These are phyloP conservation scores for Tinea pellionella DNA, from an alignment of 2,888 invertebrate species.

Conservation along the genomic window DNA sequence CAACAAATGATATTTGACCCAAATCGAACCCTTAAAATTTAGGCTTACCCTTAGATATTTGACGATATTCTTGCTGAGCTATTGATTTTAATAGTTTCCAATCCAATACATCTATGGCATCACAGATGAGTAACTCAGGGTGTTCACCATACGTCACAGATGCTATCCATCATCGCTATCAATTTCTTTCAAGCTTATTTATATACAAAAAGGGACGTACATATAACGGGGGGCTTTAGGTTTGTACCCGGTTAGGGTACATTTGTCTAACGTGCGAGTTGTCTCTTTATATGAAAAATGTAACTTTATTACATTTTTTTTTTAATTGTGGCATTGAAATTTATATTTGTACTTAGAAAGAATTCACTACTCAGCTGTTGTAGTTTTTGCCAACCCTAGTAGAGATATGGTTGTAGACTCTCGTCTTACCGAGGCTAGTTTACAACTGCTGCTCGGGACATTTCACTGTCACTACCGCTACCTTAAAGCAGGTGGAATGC, in stretches of 20 bases:
- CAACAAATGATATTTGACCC: background rate
- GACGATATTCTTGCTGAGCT: constrained; percentile 11
- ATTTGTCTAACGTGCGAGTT: background rate
- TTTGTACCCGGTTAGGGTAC: background rate
- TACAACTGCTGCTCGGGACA: too few relatives aligned
- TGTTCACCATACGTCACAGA: constrained; percentile 22
- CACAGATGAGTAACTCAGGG: constrained; percentile 8
- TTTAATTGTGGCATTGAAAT: too few relatives aligned
- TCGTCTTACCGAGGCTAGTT: too few relatives aligned
- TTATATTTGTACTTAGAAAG: too few relatives aligned
- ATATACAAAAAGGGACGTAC: constrained; percentile 31
- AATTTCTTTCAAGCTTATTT: constrained; percentile 44
- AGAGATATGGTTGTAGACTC: too few relatives aligned
- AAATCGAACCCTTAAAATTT: background rate
- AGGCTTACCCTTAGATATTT: background rate
- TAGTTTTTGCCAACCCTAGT: too few relatives aligned
- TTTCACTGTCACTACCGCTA: too few relatives aligned
- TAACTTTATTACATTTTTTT: too few relatives aligned
- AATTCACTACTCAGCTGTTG: too few relatives aligned
- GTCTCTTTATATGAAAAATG: background rate
- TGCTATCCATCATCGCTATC: constrained; percentile 50
- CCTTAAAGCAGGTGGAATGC: too few relatives aligned
- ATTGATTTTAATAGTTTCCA: constrained; percentile 14
- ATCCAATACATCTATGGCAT: constrained; percentile 8
- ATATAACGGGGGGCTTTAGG: constrained; percentile 17